Conservation (phyloP, 2,888 invertebrate genomes). For the Liodrosophila aerea region DNA sequence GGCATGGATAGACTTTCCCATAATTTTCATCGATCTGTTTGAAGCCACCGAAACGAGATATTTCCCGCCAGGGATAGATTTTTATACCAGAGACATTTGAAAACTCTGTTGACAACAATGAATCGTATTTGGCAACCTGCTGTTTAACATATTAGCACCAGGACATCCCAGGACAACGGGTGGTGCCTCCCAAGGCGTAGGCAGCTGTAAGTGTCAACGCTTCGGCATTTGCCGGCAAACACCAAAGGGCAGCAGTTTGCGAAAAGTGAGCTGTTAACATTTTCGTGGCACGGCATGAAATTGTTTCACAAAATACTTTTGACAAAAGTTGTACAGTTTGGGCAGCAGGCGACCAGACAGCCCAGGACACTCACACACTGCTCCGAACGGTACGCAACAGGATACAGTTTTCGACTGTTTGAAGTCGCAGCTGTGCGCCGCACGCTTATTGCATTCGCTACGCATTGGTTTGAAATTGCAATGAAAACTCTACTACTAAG, state of each 20-base stretch:
- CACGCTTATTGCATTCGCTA: conserved; percentile 53
- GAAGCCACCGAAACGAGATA: conserved; percentile 4
- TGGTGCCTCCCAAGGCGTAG: conserved; percentile 21
- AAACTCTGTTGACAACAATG: conserved; percentile 40
- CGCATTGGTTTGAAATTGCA: conserved; percentile 18
- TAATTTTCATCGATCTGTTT: conserved; percentile 15
- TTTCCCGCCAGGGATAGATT: not conserved
- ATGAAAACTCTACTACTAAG: no score
- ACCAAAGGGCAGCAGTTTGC: conserved; percentile 10
- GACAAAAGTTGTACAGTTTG: conserved; percentile 33
- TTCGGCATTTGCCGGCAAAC: conserved; percentile 31
- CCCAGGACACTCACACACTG: no score
- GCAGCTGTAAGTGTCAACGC: conserved; percentile 75
- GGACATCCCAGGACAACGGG: conserved; percentile 49
- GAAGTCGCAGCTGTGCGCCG: conserved; percentile 34
- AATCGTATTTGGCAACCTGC: conserved; percentile 53
- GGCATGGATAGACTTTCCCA: conserved; percentile 41
- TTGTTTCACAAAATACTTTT: conserved; percentile 25
- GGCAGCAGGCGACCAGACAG: conserved; percentile 15
- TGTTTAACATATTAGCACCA: conserved; percentile 75
- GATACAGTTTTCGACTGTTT: conserved; percentile 4
- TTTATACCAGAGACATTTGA: conserved; percentile 3
- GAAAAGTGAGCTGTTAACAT: conserved; percentile 32
- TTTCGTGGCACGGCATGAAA: conserved; percentile 34
- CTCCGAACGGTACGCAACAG: conserved; percentile 12